Conservation (phyloP, 2,113 vertebrate genomes). For the Etheostoma cragini region DNA sequence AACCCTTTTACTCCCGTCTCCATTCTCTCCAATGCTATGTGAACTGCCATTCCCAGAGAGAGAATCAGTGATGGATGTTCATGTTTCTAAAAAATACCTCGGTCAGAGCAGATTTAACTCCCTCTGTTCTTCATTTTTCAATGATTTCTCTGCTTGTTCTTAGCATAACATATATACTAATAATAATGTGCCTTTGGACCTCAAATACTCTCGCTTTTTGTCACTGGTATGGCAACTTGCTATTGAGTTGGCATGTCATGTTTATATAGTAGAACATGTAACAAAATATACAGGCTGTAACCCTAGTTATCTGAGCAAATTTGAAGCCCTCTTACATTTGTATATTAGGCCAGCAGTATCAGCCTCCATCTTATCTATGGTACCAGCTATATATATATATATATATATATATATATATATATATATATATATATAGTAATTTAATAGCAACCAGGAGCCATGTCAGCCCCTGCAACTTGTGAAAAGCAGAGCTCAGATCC, state of each 20-base stretch:
- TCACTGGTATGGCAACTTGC: not conserved
- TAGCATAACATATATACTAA: constrained; percentile 7
- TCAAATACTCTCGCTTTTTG: constrained; percentile 1
- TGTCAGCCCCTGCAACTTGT: constrained; percentile 1
- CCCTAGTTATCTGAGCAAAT: not conserved
- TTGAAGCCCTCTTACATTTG: not conserved
- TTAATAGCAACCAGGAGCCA: not conserved
- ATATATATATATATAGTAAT: too few relatives aligned
- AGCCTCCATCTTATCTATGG: not conserved
- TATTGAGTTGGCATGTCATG: not conserved
- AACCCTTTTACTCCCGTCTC: constrained; percentile 36
- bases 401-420: too few relatives aligned
- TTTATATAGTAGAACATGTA: not conserved
- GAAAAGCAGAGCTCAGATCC: constrained; percentile 16
- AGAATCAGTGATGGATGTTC: constrained; percentile 68
- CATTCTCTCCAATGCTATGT: constrained; percentile 20
- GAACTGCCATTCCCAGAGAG: constrained; percentile 39
- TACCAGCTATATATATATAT: not conserved
- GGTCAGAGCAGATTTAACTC: constrained; percentile 20
- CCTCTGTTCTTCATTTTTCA: constrained; percentile 20
- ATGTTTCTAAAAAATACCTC: constrained; percentile 59
- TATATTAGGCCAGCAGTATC: not conserved
- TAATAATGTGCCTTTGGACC: not conserved
- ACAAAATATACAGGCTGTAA: not conserved
- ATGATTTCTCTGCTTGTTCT: constrained; percentile 11